A percentile compares a stretch with the other conserved stretches of the same genome.
These are phyloP conservation scores for Calyptommatus sinebrachiatus DNA, from an alignment of 2,113 vertebrate species.

Conservation along the genomic window DNA sequence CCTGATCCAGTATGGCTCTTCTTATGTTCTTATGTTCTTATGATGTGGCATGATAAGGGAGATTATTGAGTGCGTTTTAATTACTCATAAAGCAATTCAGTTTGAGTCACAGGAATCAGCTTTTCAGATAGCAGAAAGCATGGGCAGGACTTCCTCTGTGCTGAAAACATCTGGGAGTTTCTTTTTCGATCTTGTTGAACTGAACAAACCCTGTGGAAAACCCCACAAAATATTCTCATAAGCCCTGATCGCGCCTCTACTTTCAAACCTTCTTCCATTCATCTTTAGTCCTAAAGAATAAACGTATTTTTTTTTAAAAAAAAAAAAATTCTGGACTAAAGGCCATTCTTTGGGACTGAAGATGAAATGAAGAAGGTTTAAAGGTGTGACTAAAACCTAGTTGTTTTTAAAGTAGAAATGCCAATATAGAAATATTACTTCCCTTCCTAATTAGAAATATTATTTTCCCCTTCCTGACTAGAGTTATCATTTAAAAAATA, in stretches of 20 bases:
- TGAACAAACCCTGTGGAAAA: background rate
- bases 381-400: too few relatives aligned
- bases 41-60: background rate
- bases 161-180: background rate
- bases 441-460: accelerated
- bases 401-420: background rate
- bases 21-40: too few relatives aligned
- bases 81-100: background rate
- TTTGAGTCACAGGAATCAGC: constrained; percentile 18
- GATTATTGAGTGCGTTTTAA: background rate
- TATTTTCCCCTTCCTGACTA: accelerated
- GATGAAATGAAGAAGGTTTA: too few relatives aligned
- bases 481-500: too few relatives aligned
- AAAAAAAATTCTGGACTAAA: too few relatives aligned
- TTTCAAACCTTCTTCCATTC: too few relatives aligned
- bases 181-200: background rate
- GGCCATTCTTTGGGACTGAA: too few relatives aligned
- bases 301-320: too few relatives aligned
- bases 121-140: background rate
- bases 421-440: background rate
- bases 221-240: background rate
- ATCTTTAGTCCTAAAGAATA: too few relatives aligned
- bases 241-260: too few relatives aligned
- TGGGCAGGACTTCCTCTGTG: background rate
- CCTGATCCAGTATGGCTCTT: too few relatives aligned